These are phyloP conservation scores for Noctilio leporinus DNA, from an alignment of 2,113 vertebrate genomes.

Conservation along the genomic window DNA sequence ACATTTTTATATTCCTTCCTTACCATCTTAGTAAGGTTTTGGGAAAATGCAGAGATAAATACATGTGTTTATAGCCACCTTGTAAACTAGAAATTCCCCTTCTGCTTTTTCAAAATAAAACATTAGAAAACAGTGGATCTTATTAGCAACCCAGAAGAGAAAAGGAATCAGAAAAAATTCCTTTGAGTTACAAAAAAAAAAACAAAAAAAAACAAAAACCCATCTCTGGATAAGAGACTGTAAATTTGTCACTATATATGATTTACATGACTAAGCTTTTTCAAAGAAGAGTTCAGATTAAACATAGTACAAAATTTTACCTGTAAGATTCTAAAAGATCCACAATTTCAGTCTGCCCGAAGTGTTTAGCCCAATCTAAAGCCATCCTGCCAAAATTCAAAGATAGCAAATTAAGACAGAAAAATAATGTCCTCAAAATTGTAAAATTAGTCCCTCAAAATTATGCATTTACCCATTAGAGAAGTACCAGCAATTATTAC, in stretches of 20 bases:
- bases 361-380: conserved; percentile 92
- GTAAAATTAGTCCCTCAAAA: conserved; percentile 5
- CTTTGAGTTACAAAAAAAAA: neutral
- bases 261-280: neutral
- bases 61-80: neutral
- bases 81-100: neutral
- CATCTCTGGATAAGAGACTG: neutral
- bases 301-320: conserved; percentile 76
- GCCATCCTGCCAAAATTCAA: conserved; percentile 85
- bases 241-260: neutral
- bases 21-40: neutral
- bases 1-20: neutral
- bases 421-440: conserved; percentile 25
- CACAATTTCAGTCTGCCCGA: conserved; percentile 87
- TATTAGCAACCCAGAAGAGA: neutral
- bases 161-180: conserved; percentile 16
- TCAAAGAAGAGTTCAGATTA: neutral
- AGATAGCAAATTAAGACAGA: conserved; percentile 23
- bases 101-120: conserved; percentile 13
- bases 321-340: conserved; percentile 91
- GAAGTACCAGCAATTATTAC: neutral
- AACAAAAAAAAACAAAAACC: too few species aligned
- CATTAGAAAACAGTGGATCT: neutral
- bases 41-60: conserved; percentile 10
- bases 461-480: conserved; percentile 13